Evolutionary conservation across 2,797 vertebrate genomes (phyloP).

Genomic region (Margarornis squamiger): DNA sequence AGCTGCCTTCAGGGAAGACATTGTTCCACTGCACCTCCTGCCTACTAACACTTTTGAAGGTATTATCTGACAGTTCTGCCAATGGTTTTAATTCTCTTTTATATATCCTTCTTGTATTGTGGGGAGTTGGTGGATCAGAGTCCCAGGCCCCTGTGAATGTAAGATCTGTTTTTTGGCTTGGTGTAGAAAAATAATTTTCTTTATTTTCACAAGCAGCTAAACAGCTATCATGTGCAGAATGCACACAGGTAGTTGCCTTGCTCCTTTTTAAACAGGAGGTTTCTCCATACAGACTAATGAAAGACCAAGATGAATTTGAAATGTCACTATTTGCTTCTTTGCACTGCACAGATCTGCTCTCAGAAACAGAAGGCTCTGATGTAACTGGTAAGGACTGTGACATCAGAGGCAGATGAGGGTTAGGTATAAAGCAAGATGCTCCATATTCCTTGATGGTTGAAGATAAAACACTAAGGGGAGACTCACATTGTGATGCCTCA

Average conservation of each 20-base stretch:
- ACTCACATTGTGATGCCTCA: background rate
- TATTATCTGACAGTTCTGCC: constrained; percentile 18
- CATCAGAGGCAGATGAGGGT: background rate
- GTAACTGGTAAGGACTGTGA: background rate
- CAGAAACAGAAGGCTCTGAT: background rate
- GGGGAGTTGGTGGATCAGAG: background rate
- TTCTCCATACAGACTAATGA: background rate
- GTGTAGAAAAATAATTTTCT: background rate
- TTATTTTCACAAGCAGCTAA: constrained; percentile 33
- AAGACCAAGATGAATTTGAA: constrained; percentile 13
- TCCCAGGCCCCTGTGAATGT: background rate
- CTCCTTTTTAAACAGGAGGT: background rate
- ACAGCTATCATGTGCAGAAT: background rate
- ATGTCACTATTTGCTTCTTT: background rate
- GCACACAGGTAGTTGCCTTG: background rate
- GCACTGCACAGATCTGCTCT: background rate
- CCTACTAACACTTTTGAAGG: background rate
- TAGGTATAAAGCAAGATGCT: background rate
- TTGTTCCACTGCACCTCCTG: background rate
- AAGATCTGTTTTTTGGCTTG: constrained; percentile 2
- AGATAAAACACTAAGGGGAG: background rate
- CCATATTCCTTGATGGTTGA: background rate
- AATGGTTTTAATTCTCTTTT: background rate
- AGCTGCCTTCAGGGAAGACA: constrained; percentile 43
- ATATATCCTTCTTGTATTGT: background rate